Evolutionary conservation across 2,888 invertebrate species (phyloP), one percentile per base, ranked within the genome.

Genomic region (Cactoblastis cactorum): DNA sequence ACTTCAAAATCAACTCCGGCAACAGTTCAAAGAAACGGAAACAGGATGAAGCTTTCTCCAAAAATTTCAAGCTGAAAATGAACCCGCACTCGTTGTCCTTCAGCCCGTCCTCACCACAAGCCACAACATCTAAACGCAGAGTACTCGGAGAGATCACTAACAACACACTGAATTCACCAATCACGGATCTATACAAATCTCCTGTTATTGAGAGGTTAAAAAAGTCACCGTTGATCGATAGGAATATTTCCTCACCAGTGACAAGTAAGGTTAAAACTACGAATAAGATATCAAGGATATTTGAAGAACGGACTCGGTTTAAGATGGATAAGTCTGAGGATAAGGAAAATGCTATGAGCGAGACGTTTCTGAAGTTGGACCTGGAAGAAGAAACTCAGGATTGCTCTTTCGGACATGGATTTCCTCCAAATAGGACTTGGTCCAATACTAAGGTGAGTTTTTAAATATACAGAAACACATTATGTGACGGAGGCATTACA

Each of bases 1-100:
- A 75, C 64, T 91, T 91, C 79, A 84, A 75, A 54, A 86, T 91
- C 18, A 90, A 90, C 71, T 90, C 91, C 0, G 90, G 85, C 11
- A 87, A 77, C 69, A 85, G 79, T 56, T 83, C 79, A 19, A 80
- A 82, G 0, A 84, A 88, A 60, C 62, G 84, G 2, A 85, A 88
- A 56, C 82, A 83, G 34, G 82, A 83, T 8, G 83, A 85, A 2
- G 78, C 90, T 0, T 9, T 71, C 18, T 59, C 77, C 8, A 63
- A 63, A 49, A 86, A 83, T 63, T 89, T 69, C 68, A 88, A 85
- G 62, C 51, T 68, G 17, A 87, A 83, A 59, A 87, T 90, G 80
- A 76, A 75, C 58, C 90, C 90, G 0, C 81, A 83, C 38, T 73
- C 81, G 0, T 53, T 90, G 1, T 74, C 85, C 59, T 87, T 89